Conservation (phyloP, 2,888 invertebrate species). For the Volucella bombylans region DNA sequence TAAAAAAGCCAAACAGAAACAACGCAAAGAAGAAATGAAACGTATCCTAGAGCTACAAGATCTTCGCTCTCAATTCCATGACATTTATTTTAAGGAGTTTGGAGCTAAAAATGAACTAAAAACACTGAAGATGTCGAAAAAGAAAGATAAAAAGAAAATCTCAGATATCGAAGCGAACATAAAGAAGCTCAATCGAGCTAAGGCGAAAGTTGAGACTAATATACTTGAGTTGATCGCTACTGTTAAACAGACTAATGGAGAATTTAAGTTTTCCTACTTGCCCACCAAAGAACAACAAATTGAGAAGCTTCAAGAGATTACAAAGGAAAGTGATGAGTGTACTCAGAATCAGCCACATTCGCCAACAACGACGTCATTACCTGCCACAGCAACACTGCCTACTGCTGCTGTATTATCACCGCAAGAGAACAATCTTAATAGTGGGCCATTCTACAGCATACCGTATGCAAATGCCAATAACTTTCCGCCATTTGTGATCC, state of each 20-base stretch:
- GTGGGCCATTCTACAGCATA: conserved; percentile 74
- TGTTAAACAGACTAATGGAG: conserved; percentile 80
- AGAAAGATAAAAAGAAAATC: conserved; percentile 81
- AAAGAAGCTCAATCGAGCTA: conserved; percentile 81
- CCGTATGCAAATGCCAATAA: conserved; percentile 76
- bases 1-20: conserved; percentile 82
- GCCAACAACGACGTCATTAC: conserved; percentile 58
- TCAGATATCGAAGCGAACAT: conserved; percentile 80
- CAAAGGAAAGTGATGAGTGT: conserved; percentile 58
- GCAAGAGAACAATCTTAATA: conserved; percentile 75
- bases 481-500: conserved; percentile 76
- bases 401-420: conserved; percentile 65
- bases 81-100: conserved; percentile 81
- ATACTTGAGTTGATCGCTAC: conserved; percentile 81
- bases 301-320: conserved; percentile 78
- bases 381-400: conserved; percentile 61
- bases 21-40: conserved; percentile 81
- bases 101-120: conserved; percentile 80
- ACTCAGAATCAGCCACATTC: conserved; percentile 46
- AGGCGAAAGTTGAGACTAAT: conserved; percentile 80
- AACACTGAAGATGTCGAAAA: conserved; percentile 78
- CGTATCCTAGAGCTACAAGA: conserved; percentile 80
- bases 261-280: conserved; percentile 81
- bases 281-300: conserved; percentile 82
- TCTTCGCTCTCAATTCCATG: conserved; percentile 80